Evolutionary conservation across 2,797 vertebrate species (phyloP).

Genomic region (Coluber constrictor): DNA sequence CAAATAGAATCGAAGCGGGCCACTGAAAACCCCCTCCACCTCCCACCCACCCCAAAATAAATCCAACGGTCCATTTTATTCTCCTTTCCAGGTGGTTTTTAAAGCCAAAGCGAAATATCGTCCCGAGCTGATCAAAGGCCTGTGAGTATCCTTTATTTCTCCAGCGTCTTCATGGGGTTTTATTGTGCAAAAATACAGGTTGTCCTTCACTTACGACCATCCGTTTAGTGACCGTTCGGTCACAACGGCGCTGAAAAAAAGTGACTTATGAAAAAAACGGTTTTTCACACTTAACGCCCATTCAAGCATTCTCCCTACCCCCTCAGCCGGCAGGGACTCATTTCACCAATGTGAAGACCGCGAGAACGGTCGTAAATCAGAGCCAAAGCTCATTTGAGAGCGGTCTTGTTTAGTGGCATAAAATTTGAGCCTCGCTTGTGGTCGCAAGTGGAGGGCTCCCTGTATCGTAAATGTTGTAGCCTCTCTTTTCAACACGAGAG

Average conservation of each 20-base stretch:
- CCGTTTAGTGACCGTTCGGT: rapidly evolving
- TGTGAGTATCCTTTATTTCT: conserved; percentile 73
- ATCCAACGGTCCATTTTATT: background rate
- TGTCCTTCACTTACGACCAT: background rate
- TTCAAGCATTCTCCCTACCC: background rate
- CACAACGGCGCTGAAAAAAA: background rate
- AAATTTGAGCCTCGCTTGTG: background rate
- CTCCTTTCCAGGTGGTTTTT: conserved; percentile 77
- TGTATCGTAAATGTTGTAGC: background rate
- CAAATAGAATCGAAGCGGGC: background rate
- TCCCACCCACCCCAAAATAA: background rate
- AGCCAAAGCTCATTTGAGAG: background rate
- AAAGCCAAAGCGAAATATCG: conserved; percentile 76
- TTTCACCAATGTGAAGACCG: background rate
- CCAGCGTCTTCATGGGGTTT: background rate
- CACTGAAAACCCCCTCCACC: background rate
- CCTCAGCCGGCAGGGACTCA: background rate
- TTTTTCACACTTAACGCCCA: background rate
- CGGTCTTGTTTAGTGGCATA: background rate
- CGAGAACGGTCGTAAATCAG: background rate
- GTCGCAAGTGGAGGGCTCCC: background rate
- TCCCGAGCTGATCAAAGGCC: conserved; percentile 70
- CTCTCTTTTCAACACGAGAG: background rate
- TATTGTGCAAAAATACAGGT: background rate
- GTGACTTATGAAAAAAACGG: background rate